Evolutionary conservation across 2,888 invertebrate species (phyloP).

Genomic region (Cheilosia grossa): DNA sequence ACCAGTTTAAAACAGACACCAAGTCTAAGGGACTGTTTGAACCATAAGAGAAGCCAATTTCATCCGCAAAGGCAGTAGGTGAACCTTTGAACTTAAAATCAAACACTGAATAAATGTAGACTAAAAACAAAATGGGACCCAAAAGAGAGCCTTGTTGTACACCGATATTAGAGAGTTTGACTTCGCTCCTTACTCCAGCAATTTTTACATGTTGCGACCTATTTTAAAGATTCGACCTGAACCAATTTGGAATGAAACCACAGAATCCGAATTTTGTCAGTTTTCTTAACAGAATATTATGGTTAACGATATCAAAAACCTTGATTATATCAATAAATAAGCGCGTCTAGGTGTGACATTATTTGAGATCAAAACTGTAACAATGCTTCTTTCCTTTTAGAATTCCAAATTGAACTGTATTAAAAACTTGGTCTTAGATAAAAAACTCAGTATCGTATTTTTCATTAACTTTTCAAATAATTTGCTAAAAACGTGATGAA

Average conservation of each 20-base stretch:
- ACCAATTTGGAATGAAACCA: background rate
- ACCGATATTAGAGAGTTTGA: no score
- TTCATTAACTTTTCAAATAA: background rate
- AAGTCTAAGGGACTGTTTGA: no score
- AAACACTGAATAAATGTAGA: no score
- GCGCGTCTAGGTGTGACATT: no score
- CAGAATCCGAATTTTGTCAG: background rate
- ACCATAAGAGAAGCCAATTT: no score
- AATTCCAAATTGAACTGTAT: background rate
- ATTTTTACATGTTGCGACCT: background rate
- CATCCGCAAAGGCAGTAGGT: no score
- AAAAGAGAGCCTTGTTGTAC: no score
- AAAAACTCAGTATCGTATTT: background rate
- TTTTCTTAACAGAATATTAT: background rate
- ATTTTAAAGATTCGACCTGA: background rate
- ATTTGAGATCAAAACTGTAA: no score
- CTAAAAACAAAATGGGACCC: no score
- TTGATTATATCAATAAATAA: background rate
- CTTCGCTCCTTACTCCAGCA: background rate
- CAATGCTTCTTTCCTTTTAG: background rate
- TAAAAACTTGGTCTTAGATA: background rate
- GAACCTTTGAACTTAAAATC: accelerated
- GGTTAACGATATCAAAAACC: background rate
- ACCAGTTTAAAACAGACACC: no score
- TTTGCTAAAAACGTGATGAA: background rate